phyloP scores from a whole-genome alignment of 2,797 vertebrate genomes.

The Morus bassanus region DNA sequence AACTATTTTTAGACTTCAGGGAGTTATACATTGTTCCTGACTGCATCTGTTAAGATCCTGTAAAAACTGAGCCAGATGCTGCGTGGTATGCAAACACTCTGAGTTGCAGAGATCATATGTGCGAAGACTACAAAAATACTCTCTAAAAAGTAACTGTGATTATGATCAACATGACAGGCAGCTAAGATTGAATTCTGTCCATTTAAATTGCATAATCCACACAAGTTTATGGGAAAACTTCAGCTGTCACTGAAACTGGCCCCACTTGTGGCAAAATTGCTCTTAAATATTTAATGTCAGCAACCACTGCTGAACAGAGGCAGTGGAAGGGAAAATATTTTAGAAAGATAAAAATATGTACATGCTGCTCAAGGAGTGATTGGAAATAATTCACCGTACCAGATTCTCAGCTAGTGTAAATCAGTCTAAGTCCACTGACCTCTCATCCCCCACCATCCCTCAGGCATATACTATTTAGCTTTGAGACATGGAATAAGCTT shows the following conservation, averaged over 20 bases:
- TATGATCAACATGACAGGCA: slow-evolving; percentile 1
- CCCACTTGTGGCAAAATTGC: background rate
- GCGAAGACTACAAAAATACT: slow-evolving; percentile 15
- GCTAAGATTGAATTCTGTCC: background rate
- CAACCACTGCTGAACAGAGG: background rate
- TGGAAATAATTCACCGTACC: background rate
- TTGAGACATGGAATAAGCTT: background rate
- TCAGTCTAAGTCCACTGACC: background rate
- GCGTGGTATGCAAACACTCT: slow-evolving; percentile 27
- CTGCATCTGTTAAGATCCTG: slow-evolving; percentile 35
- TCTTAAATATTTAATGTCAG: slow-evolving; percentile 1
- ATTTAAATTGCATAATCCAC: slow-evolving; percentile 3
- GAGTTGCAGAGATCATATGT: slow-evolving; percentile 14
- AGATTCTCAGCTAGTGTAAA: background rate
- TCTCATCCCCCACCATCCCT: background rate
- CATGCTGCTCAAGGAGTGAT: background rate
- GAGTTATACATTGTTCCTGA: slow-evolving; percentile 16
- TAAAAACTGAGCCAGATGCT: slow-evolving; percentile 42
- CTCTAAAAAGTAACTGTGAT: slow-evolving; percentile 8
- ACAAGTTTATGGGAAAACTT: slow-evolving; percentile 22
- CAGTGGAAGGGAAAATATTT: background rate
- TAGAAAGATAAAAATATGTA: background rate
- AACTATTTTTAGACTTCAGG: slow-evolving; percentile 44
- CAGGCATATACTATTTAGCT: background rate
- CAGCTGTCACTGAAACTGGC: background rate